Evolutionary conservation across 2,888 invertebrate species (phyloP).

Genomic region (Sericinus montela): DNA sequence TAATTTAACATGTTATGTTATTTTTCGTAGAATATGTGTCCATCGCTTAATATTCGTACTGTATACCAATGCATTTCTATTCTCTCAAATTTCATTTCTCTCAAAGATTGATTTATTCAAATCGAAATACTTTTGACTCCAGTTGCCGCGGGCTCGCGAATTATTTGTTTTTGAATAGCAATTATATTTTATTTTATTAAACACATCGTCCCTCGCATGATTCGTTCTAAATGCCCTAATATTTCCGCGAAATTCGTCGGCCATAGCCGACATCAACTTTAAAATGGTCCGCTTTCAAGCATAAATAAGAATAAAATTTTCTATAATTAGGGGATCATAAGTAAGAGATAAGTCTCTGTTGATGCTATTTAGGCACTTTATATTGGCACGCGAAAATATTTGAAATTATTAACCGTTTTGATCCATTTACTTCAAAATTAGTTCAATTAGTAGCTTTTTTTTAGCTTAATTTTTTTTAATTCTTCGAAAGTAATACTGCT

Average conservation of each 20-base stretch:
- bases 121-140: constrained; percentile 69
- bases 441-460: too few relatives aligned
- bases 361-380: background rate
- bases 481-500: too few relatives aligned
- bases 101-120: constrained; percentile 77
- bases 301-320: constrained; percentile 18
- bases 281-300: constrained; percentile 29
- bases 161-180: constrained; percentile 78
- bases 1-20: too few relatives aligned
- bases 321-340: constrained; percentile 7
- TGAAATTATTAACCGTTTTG: background rate
- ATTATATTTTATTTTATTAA: constrained; percentile 78
- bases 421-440: background rate
- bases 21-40: background rate
- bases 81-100: too few relatives aligned
- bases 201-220: constrained; percentile 57
- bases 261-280: constrained; percentile 33
- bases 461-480: too few relatives aligned
- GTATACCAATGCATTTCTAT: constrained; percentile 72
- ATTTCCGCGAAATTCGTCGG: constrained; percentile 71
- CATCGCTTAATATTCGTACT: constrained; percentile 26
- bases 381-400: constrained; percentile 9
- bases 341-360: background rate
- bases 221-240: constrained; percentile 51
- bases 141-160: constrained; percentile 61